Base-by-base conservation (phyloP, 2,888 invertebrate species). In the Synergus itoensis region DNA sequence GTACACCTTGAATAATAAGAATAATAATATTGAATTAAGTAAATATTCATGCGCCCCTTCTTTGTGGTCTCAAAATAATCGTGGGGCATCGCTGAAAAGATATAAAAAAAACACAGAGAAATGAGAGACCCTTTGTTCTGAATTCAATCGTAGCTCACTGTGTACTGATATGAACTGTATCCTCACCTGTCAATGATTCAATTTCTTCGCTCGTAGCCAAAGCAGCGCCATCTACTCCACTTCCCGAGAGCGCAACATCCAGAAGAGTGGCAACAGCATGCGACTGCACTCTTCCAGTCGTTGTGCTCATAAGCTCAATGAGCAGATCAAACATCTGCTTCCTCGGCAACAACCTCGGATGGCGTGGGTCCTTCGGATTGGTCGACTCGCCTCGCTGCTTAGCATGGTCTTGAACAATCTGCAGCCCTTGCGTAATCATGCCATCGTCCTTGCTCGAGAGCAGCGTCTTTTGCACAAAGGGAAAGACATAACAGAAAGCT, bases 401-500 rank as follows among this genome's bases (percentile, higher is more conserved):
- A 0, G 96, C 95, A 93, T 98, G 97, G 79, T 95, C 94, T 73
- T 95, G 94, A 77, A 97, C 94, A 64, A 97, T 93, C 81, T 95
- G 94, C 21, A 96, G 92, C 0, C 94, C 94, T 85, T 94, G 94
- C 81, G 95, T 91, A 81, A 96, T 93, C 82, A 95, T 92, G 78
- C 93, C 94, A 88, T 94, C 94, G 81, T 92, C 93, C 81, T 92
- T 93, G 36, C 93, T 93, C 0, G 93, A 92, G 11, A 93, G 87
- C 64, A 95, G 87, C 84, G 95, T 95, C 78, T 94, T 93, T 87
- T 95, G 95, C 5, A 98, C 91, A 86, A 98, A 94, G 16, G 96
- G 96, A 92, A 98, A 98, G 14, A 95, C 94, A 89, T 96, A 98
- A 87, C 96, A 96, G 93, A 98, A 97, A 0, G 96, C 96, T 1